Evolutionary conservation across 2,888 invertebrate species (phyloP).

Genomic region (Trissolcus brochymenae): DNA sequence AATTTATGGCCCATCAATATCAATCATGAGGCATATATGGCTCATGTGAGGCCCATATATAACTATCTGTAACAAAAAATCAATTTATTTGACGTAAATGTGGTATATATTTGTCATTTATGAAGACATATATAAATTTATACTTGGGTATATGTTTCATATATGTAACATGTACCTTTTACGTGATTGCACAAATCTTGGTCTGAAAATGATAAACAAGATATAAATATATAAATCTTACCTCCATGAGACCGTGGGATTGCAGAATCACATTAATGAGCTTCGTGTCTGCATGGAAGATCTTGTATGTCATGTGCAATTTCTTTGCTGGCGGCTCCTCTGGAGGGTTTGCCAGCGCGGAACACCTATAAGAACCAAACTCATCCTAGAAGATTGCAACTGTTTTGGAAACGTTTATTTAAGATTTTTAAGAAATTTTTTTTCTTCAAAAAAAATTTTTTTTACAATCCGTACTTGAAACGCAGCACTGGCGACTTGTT

Average conservation of each 20-base stretch:
- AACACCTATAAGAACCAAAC: conserved; percentile 66
- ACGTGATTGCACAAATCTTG: no score
- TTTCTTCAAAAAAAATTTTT: not conserved
- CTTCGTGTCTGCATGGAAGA: conserved; percentile 89
- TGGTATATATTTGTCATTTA: no score
- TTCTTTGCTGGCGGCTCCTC: conserved; percentile 74
- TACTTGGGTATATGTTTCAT: no score
- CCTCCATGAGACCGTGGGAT: conserved; percentile 87
- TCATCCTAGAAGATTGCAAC: conserved; percentile 40
- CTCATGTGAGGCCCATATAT: no score
- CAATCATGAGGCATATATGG: no score
- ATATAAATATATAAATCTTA: conserved; percentile 65
- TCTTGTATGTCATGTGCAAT: conserved; percentile 87
- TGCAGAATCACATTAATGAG: conserved; percentile 85
- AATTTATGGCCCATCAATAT: no score
- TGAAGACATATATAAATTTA: no score
- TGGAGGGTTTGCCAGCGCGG: conserved; percentile 73
- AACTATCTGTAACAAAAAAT: no score
- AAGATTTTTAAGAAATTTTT: not conserved
- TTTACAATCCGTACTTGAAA: conserved; percentile 70
- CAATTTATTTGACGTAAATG: no score
- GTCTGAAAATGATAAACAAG: no score
- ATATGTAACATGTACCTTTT: no score
- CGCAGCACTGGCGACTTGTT: conserved; percentile 70
- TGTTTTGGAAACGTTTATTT: conserved; percentile 30